Evolutionary conservation across 2,888 invertebrate genomes (phyloP).

Genomic region (Synergus umbraculus): DNA sequence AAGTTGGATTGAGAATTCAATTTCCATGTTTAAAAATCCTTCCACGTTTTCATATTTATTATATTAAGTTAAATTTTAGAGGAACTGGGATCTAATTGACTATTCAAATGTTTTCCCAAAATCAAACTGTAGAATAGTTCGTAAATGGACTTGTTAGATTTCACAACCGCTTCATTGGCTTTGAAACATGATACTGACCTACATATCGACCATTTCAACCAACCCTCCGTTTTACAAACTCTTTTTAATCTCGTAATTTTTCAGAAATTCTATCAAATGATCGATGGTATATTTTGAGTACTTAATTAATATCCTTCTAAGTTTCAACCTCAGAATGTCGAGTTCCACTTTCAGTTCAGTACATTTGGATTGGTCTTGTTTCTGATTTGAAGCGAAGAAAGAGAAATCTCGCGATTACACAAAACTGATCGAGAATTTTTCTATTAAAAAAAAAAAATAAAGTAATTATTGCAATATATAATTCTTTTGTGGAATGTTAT

Average conservation of each 20-base stretch:
- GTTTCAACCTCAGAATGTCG: neutral
- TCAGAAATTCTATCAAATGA: neutral
- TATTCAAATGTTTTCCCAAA: slow-evolving; percentile 19
- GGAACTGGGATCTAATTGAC: neutral
- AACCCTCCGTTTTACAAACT: slow-evolving; percentile 25
- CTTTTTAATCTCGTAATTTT: neutral
- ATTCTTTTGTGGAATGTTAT: neutral
- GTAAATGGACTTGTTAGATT: slow-evolving; percentile 64
- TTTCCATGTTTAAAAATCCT: no score
- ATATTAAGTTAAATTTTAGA: neutral
- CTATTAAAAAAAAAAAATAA: neutral
- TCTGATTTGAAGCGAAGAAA: neutral
- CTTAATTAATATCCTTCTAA: neutral
- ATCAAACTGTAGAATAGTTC: slow-evolving; percentile 58
- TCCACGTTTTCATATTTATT: no score
- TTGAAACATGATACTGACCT: slow-evolving; percentile 68
- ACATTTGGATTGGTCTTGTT: neutral
- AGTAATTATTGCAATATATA: neutral
- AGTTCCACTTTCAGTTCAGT: neutral
- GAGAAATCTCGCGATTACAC: no score
- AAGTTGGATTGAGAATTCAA: no score
- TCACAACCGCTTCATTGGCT: slow-evolving; percentile 67
- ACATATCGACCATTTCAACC: slow-evolving; percentile 65
- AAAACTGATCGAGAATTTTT: neutral
- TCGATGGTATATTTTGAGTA: neutral